A percentile compares a stretch with the other conserved stretches of the same genome.
Evolutionary conservation across 2,888 invertebrate genomes (phyloP).

Genomic region (Argyra leucocephala): DNA sequence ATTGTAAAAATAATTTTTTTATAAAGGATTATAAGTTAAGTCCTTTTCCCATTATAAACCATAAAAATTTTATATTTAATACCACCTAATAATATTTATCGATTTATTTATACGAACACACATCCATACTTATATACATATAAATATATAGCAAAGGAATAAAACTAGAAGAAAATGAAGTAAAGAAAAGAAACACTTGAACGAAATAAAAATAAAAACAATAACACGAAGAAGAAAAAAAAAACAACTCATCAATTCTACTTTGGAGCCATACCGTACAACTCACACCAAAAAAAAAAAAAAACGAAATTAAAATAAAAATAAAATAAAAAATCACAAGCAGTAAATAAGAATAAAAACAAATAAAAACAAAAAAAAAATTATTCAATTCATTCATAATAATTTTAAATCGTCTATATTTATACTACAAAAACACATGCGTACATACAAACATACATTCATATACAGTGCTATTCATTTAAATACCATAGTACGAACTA

Average conservation of each 20-base stretch:
- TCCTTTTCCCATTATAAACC: neutral
- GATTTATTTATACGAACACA: neutral
- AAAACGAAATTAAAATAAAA: neutral
- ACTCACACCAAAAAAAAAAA: neutral
- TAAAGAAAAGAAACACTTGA: neutral
- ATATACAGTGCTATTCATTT: too few species aligned
- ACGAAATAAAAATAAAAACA: neutral
- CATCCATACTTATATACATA: too few species aligned
- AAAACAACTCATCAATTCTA: neutral
- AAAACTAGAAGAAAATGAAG: neutral
- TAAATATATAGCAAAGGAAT: neutral
- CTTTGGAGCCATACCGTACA: too few species aligned
- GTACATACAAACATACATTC: too few species aligned
- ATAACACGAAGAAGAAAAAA: neutral
- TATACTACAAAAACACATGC: too few species aligned
- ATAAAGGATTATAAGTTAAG: neutral
- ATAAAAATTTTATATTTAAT: neutral
- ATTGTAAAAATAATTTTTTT: neutral
- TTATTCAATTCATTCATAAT: neutral
- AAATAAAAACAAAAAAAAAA: neutral
- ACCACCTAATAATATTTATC: neutral
- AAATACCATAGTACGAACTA: too few species aligned
- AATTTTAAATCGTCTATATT: neutral
- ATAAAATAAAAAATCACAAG: too few species aligned
- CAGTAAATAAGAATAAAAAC: neutral